These are phyloP conservation scores for Xenentodon cancila DNA, from an alignment of 2,797 vertebrate species.

Conservation along the genomic window DNA sequence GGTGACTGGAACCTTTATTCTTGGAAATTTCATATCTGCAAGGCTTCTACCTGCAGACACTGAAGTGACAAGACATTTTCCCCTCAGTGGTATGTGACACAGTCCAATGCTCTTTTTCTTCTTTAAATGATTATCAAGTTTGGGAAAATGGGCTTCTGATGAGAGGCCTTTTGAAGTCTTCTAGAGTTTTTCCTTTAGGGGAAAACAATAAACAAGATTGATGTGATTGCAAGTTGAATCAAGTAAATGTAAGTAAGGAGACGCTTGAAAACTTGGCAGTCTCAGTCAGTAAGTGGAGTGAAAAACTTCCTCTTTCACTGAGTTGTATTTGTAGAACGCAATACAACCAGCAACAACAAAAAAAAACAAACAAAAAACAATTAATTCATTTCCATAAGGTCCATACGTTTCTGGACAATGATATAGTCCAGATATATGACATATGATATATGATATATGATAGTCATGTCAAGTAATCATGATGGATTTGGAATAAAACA, in stretches of 20 bases:
- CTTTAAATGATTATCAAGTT: slow-evolving; percentile 27
- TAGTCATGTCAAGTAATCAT: too few species aligned
- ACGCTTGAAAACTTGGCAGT: slow-evolving; percentile 8
- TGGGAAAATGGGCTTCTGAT: slow-evolving; percentile 21
- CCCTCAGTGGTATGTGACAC: slow-evolving; percentile 60
- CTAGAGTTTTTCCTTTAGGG: slow-evolving; percentile 29
- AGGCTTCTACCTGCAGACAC: slow-evolving; percentile 65
- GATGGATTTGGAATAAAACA: too few species aligned
- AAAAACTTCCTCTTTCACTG: neutral
- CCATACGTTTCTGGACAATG: too few species aligned
- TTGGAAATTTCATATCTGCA: slow-evolving; percentile 59
- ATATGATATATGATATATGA: too few species aligned
- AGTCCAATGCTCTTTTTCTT: slow-evolving; percentile 16
- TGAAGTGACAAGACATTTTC: slow-evolving; percentile 68
- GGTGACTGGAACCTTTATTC: slow-evolving; percentile 66
- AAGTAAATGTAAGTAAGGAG: slow-evolving; percentile 22
- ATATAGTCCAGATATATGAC: too few species aligned
- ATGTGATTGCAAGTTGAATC: slow-evolving; percentile 41
- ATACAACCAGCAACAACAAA: slow-evolving; percentile 31
- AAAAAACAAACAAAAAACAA: neutral
- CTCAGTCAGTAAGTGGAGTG: slow-evolving; percentile 9
- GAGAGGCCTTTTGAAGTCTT: slow-evolving; percentile 16
- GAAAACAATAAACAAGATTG: slow-evolving; percentile 43
- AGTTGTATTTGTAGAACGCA: slow-evolving; percentile 14
- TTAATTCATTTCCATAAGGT: too few species aligned